Evolutionary conservation across 2,888 invertebrate genomes (phyloP).

Genomic region (Hypena proboscidalis): DNA sequence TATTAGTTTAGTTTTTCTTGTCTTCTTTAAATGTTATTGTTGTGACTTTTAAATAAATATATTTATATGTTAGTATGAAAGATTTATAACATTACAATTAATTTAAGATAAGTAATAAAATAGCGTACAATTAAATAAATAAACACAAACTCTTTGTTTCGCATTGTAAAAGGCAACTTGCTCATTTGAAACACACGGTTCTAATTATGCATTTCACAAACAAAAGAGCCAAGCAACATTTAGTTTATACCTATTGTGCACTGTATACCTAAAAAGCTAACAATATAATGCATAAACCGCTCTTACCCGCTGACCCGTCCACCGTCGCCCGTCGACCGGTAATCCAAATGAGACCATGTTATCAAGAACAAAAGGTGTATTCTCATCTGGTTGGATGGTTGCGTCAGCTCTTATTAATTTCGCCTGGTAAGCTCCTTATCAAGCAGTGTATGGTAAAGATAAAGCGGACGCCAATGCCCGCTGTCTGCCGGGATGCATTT

Average conservation of each 20-base stretch:
- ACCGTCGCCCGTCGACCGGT: conserved; percentile 31
- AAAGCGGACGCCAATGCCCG: conserved; percentile 74
- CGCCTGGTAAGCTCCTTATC: conserved; percentile 80
- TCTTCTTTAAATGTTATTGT: too few relatives aligned
- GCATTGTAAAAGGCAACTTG: too few relatives aligned
- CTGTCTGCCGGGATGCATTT: conserved; percentile 66
- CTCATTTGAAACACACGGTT: conserved; percentile 6
- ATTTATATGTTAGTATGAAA: too few relatives aligned
- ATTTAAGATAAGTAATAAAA: too few relatives aligned
- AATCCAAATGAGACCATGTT: conserved; percentile 65
- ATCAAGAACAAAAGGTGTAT: conserved; percentile 55
- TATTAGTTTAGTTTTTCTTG: too few relatives aligned
- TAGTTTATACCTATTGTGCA: conserved; percentile 57
- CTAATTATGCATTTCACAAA: conserved; percentile 26
- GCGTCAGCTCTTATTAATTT: conserved; percentile 78
- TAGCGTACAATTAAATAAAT: too few relatives aligned
- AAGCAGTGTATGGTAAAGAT: conserved; percentile 79
- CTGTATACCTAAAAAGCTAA: conserved; percentile 61
- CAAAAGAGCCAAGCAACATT: conserved; percentile 45
- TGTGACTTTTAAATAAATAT: too few relatives aligned
- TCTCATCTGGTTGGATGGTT: conserved; percentile 50
- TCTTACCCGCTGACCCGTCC: conserved; percentile 55
- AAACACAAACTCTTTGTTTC: too few relatives aligned
- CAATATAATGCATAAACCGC: conserved; percentile 60
- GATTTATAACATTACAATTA: too few relatives aligned